Evolutionary conservation across 2,888 invertebrate species (phyloP).

Genomic region (Andrena hattorfiana): DNA sequence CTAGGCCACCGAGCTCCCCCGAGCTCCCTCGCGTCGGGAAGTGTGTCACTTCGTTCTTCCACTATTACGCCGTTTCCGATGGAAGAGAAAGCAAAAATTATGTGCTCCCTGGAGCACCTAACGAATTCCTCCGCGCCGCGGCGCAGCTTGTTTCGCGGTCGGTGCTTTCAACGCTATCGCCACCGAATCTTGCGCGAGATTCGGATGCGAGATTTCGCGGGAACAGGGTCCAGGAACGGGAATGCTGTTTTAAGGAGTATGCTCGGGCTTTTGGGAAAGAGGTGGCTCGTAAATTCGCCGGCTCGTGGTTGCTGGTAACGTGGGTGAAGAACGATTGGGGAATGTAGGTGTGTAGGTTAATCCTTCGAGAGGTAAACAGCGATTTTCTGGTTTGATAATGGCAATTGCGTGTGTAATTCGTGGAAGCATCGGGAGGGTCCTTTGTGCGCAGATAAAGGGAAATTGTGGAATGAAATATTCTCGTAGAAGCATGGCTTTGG

Average conservation of each 20-base stretch:
- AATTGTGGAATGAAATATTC: too few relatives aligned
- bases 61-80: slow-evolving; percentile 48
- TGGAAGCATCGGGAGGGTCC: too few relatives aligned
- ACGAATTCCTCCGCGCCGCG: slow-evolving; percentile 36
- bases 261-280: too few relatives aligned
- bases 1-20: slow-evolving; percentile 11
- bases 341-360: too few relatives aligned
- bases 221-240: background rate
- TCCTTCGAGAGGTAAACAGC: too few relatives aligned
- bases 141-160: background rate
- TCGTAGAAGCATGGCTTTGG: too few relatives aligned
- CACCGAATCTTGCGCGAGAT: background rate
- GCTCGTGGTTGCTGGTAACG: too few relatives aligned
- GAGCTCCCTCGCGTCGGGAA: slow-evolving; percentile 33
- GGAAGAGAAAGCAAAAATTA: slow-evolving; percentile 66
- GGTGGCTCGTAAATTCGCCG: too few relatives aligned
- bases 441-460: too few relatives aligned
- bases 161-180: background rate
- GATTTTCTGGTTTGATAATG: too few relatives aligned
- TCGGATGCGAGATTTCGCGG: background rate
- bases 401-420: too few relatives aligned
- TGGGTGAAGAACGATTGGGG: background rate
- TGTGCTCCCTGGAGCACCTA: slow-evolving; percentile 37
- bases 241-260: background rate
- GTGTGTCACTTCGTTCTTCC: slow-evolving; percentile 58